These are phyloP conservation scores for Morpho deidamia DNA, from an alignment of 2,888 invertebrate genomes.

Conservation along the genomic window DNA sequence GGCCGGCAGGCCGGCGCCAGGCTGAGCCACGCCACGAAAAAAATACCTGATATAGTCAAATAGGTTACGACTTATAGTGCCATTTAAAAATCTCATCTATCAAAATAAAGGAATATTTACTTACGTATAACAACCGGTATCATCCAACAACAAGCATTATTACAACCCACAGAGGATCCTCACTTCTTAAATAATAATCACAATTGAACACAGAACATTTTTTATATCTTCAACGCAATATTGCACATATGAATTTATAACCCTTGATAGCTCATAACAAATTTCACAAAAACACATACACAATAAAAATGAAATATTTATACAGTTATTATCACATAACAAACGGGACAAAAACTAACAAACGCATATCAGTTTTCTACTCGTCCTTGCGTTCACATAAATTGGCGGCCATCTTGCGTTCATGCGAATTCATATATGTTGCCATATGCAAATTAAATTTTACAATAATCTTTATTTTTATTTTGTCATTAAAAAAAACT, in stretches of 20 bases:
- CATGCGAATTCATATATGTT: conserved; percentile 55
- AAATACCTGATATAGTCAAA: conserved; percentile 54
- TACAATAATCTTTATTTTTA: not conserved
- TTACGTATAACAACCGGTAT: conserved; percentile 65
- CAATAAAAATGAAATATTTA: conserved; percentile 50
- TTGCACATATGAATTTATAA: conserved; percentile 64
- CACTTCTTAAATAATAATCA: conserved; percentile 76
- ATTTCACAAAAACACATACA: conserved; percentile 69
- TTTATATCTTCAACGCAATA: conserved; percentile 63
- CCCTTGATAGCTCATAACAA: conserved; percentile 65
- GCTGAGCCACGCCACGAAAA: conserved; percentile 36
- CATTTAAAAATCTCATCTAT: conserved; percentile 34
- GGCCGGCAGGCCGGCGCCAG: conserved; percentile 37
- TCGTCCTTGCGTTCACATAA: conserved; percentile 75
- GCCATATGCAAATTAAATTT: conserved; percentile 29
- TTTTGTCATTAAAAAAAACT: too few relatives aligned
- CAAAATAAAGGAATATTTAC: conserved; percentile 40
- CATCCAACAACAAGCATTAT: conserved; percentile 72
- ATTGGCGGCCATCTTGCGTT: conserved; percentile 77
- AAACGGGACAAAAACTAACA: conserved; percentile 55
- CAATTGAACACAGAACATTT: conserved; percentile 74
- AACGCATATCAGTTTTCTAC: conserved; percentile 67
- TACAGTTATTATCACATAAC: conserved; percentile 63
- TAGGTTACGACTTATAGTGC: conserved; percentile 58
- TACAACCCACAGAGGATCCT: conserved; percentile 63